Conservation (phyloP, 2,113 vertebrate species). For the Chaetodon trifascialis region DNA sequence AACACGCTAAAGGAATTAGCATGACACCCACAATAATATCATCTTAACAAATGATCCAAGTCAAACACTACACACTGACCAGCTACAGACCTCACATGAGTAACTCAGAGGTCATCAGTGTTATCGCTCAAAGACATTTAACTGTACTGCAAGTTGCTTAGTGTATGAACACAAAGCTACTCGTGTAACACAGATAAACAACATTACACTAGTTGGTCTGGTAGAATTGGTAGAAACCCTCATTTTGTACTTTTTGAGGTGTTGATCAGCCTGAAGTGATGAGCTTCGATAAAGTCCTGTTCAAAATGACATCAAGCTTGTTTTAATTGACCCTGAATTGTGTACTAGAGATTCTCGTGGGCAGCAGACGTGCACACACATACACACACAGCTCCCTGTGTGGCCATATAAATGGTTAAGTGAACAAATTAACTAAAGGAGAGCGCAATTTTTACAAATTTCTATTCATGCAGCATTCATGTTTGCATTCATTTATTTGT, state of each 20-base stretch:
- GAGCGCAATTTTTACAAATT: background rate
- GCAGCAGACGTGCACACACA: background rate
- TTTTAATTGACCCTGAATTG: background rate
- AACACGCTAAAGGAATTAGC: no score
- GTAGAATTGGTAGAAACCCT: no score
- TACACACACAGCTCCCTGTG: background rate
- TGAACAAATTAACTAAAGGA: background rate
- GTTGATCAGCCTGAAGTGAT: background rate
- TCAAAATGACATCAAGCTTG: background rate
- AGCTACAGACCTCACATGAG: background rate
- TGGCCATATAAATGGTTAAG: background rate
- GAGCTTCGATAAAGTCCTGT: background rate
- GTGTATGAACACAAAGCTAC: background rate
- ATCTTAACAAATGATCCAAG: no score
- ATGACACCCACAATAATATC: no score
- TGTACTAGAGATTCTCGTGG: no score
- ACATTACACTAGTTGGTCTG: background rate
- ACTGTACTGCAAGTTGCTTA: background rate
- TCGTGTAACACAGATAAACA: background rate
- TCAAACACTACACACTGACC: no score
- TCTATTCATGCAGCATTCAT: background rate
- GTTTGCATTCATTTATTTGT: background rate
- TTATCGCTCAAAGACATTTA: slow-evolving; percentile 16
- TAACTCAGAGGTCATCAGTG: slow-evolving; percentile 31
- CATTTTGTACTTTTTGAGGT: background rate